A percentile compares a stretch with the other conserved stretches of the same genome.
Evolutionary conservation across 2,888 invertebrate genomes (phyloP).

Genomic region (Lepidonotus clava): DNA sequence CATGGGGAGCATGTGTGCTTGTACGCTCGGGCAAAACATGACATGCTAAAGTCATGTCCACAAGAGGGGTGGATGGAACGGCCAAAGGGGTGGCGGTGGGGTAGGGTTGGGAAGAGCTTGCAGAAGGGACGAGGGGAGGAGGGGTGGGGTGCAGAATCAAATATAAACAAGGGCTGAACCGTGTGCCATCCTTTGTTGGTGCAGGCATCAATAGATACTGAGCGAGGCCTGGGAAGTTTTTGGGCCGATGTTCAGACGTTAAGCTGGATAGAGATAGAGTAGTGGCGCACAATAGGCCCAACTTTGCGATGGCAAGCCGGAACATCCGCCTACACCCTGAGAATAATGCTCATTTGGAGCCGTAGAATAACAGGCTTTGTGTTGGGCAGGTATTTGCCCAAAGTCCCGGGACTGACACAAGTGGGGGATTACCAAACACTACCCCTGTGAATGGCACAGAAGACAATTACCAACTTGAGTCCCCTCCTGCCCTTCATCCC

Average conservation of each 20-base stretch:
- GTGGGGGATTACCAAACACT: neutral
- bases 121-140: neutral
- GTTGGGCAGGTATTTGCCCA: neutral
- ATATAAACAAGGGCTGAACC: slow-evolving; percentile 43
- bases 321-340: neutral
- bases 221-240: slow-evolving; percentile 46
- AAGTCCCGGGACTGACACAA: neutral
- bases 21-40: slow-evolving; percentile 37
- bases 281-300: neutral
- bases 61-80: neutral
- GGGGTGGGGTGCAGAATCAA: slow-evolving; percentile 22
- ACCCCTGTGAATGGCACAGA: neutral
- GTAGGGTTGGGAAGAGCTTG: neutral
- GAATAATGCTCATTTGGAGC: slow-evolving; percentile 29
- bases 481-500: neutral
- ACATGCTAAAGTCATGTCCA: slow-evolving; percentile 41
- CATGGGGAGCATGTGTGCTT: slow-evolving; percentile 19
- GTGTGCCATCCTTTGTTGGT: neutral
- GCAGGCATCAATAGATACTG: slow-evolving; percentile 46
- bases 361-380: slow-evolving; percentile 36
- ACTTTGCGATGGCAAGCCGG: slow-evolving; percentile 33
- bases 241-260: slow-evolving; percentile 10
- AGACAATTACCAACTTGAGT: neutral
- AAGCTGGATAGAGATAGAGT: slow-evolving; percentile 27
- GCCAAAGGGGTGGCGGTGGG: too few relatives aligned